Conservation (phyloP, 1,140 invertebrate genomes). For the Magallana ariakensis region DNA sequence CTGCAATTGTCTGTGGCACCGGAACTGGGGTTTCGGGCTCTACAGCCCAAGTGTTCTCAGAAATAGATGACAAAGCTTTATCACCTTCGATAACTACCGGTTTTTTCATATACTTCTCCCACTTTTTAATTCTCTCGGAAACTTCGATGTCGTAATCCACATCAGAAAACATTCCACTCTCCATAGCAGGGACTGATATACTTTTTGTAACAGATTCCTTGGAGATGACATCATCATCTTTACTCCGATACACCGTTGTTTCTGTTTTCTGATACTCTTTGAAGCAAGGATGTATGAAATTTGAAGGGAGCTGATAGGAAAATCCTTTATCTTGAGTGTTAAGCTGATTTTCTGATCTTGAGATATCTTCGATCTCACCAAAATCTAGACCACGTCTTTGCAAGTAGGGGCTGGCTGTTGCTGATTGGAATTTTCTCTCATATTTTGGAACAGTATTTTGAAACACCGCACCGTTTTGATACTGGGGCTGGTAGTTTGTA, state of each 20-base stretch:
- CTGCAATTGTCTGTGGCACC: conserved; percentile 40
- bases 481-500: conserved; percentile 3
- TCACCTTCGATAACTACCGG: conserved; percentile 59
- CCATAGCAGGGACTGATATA: conserved; percentile 52
- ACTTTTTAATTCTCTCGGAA: conserved; percentile 75
- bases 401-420: conserved; percentile 63
- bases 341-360: conserved; percentile 75
- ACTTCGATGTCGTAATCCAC: conserved; percentile 77
- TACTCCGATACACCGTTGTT: background rate
- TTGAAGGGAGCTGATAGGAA: conserved; percentile 41
- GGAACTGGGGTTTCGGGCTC: conserved; percentile 54
- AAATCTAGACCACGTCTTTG: conserved; percentile 56
- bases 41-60: conserved; percentile 44
- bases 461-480: conserved; percentile 28
- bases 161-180: conserved; percentile 76
- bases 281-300: conserved; percentile 19
- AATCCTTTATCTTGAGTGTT: conserved; percentile 56
- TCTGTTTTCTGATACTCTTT: conserved; percentile 9
- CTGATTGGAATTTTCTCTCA: conserved; percentile 54
- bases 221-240: background rate
- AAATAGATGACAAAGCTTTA: conserved; percentile 47
- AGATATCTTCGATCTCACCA: conserved; percentile 67
- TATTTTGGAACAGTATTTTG: conserved; percentile 59
- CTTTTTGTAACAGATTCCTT: conserved; percentile 30
- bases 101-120: conserved; percentile 74